Conservation (phyloP, 2,797 vertebrate species). For the Pangasius sanitwongsei region DNA sequence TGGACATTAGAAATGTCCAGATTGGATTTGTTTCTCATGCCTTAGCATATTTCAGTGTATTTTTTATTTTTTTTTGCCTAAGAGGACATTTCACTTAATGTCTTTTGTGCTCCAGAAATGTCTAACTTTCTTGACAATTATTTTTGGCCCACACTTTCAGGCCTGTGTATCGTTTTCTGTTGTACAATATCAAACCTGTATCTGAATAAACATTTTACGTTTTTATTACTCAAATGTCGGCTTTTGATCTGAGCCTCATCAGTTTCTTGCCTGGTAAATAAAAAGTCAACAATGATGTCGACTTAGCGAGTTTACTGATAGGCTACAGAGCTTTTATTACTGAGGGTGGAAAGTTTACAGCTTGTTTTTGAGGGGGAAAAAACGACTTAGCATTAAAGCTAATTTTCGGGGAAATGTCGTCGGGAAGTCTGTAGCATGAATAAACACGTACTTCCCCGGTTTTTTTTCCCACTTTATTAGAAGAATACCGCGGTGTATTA, state of each 20-base stretch:
- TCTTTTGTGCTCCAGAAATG: conserved; percentile 10
- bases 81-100: conserved; percentile 34
- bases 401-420: not conserved
- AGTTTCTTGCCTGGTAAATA: not conserved
- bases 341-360: not conserved
- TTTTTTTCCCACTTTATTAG: not conserved
- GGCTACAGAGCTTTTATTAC: not conserved
- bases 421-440: not conserved
- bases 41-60: conserved; percentile 32
- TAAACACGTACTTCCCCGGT: not conserved
- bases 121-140: not conserved
- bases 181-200: conserved; percentile 63
- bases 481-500: not conserved
- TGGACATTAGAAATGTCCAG: conserved; percentile 14
- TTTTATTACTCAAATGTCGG: conserved; percentile 56
- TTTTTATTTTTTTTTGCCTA: not conserved
- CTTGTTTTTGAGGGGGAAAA: not conserved
- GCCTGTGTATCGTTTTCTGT: conserved; percentile 57
- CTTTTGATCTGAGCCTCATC: not conserved
- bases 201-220: conserved; percentile 67
- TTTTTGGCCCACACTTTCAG: conserved; percentile 36
- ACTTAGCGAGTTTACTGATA: not conserved
- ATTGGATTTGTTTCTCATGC: conserved; percentile 36
- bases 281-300: not conserved
- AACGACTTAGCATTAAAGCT: not conserved